Conservation (phyloP, 2,113 vertebrate genomes). For the Fukomys damarensis region DNA sequence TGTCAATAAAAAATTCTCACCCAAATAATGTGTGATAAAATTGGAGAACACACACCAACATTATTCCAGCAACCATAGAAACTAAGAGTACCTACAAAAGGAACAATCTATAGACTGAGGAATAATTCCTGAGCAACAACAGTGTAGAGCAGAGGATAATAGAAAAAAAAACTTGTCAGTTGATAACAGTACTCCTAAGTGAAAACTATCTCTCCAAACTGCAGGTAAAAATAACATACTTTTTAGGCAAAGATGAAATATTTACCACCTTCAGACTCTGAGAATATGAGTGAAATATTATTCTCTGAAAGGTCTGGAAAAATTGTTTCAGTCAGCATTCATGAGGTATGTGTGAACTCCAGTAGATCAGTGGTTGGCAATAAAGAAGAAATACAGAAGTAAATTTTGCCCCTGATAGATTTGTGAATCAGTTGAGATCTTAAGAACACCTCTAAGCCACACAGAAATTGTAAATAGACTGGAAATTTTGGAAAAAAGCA, state of each 20-base stretch:
- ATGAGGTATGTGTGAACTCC: not conserved
- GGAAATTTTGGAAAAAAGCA: not conserved
- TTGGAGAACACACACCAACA: not conserved
- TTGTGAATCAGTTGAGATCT: not conserved
- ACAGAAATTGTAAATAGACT: not conserved
- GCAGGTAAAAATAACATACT: not conserved
- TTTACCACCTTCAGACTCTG: not conserved
- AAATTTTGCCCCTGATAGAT: not conserved
- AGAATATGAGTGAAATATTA: not conserved
- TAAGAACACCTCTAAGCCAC: not conserved
- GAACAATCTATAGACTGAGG: not conserved
- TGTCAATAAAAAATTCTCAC: not conserved
- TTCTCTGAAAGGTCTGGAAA: not conserved
- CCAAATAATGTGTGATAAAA: not conserved
- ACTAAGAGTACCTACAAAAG: not conserved
- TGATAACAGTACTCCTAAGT: not conserved
- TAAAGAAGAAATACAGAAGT: not conserved
- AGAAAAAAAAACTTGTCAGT: not conserved
- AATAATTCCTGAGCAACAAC: not conserved
- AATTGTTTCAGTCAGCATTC: not conserved
- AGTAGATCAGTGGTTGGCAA: not conserved
- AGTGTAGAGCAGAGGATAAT: not conserved
- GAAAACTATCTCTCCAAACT: not conserved
- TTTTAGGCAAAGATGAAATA: not conserved
- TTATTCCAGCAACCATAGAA: not conserved